Evolutionary conservation across 2,888 invertebrate species (phyloP).

Genomic region (Pheosia gnoma): DNA sequence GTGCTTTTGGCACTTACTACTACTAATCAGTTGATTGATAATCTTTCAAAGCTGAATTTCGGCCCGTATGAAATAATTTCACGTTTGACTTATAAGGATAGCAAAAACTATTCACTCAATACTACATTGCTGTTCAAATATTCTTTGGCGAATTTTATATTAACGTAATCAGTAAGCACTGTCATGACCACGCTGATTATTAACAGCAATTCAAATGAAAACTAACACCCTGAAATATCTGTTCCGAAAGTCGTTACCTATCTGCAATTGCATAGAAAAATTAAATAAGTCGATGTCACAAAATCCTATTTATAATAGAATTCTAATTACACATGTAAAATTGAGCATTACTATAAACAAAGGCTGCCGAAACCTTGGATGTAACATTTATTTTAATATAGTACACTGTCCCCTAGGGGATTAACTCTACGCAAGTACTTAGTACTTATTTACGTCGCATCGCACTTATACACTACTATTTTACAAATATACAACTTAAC

Average conservation of each 20-base stretch:
- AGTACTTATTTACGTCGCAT: slow-evolving; percentile 74
- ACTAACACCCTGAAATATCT: slow-evolving; percentile 19
- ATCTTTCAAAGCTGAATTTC: slow-evolving; percentile 22
- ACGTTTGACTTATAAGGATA: slow-evolving; percentile 12
- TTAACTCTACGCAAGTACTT: slow-evolving; percentile 73
- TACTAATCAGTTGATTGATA: slow-evolving; percentile 60
- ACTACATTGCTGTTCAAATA: slow-evolving; percentile 47
- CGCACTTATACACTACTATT: slow-evolving; percentile 60
- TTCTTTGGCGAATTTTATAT: slow-evolving; percentile 64
- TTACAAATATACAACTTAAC: slow-evolving; percentile 77
- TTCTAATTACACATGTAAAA: slow-evolving; percentile 71
- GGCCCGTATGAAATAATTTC: slow-evolving; percentile 34
- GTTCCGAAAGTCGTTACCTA: slow-evolving; percentile 31
- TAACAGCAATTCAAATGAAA: slow-evolving; percentile 34
- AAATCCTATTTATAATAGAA: slow-evolving; percentile 55
- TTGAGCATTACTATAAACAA: slow-evolving; percentile 81
- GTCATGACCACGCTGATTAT: slow-evolving; percentile 33
- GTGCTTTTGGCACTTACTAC: slow-evolving; percentile 80
- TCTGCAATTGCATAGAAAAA: slow-evolving; percentile 28
- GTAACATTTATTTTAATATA: slow-evolving; percentile 62
- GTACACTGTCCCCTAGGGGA: slow-evolving; percentile 58
- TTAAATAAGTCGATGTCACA: slow-evolving; percentile 62
- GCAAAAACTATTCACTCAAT: slow-evolving; percentile 30
- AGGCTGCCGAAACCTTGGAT: slow-evolving; percentile 68
- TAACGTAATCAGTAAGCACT: slow-evolving; percentile 34